phyloP scores from a whole-genome alignment of 2,888 invertebrate genomes.

The Ectemnius lituratus region DNA sequence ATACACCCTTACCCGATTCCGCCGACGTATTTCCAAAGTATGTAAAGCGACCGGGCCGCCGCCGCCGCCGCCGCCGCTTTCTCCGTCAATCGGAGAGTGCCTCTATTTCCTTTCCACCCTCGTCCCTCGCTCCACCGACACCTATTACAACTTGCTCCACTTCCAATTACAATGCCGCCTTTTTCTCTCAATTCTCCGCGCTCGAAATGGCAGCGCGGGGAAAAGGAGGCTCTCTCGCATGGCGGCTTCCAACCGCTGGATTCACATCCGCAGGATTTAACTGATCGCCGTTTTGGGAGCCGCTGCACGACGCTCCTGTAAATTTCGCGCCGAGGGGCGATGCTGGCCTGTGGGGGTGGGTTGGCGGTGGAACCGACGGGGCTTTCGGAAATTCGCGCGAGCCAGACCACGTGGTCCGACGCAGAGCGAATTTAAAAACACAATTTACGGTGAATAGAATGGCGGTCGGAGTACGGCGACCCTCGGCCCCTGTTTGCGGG shows the following conservation, averaged over 20 bases:
- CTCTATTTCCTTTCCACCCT: slow-evolving; percentile 18
- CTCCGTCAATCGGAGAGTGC: slow-evolving; percentile 43
- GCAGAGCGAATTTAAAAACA: slow-evolving; percentile 73
- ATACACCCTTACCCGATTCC: slow-evolving; percentile 72
- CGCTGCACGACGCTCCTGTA: slow-evolving; percentile 29
- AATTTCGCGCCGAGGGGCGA: not conserved
- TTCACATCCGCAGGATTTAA: not conserved
- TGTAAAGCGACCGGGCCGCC: slow-evolving; percentile 47
- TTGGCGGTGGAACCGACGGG: not conserved
- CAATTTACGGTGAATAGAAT: slow-evolving; percentile 74
- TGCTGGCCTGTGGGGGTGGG: not conserved
- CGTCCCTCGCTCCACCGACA: slow-evolving; percentile 10
- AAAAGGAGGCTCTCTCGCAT: too few relatives aligned
- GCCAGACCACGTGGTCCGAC: slow-evolving; percentile 62
- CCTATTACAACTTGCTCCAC: slow-evolving; percentile 1
- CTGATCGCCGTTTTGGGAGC: slow-evolving; percentile 10
- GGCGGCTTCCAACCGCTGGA: not conserved
- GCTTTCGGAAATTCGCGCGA: slow-evolving; percentile 60
- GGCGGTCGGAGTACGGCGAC: slow-evolving; percentile 68
- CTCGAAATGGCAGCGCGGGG: too few relatives aligned
- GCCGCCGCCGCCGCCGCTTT: slow-evolving; percentile 26
- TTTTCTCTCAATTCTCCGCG: not conserved
- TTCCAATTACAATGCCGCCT: not conserved
- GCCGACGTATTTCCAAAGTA: slow-evolving; percentile 71
- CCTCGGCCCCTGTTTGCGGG: slow-evolving; percentile 35